These are phyloP conservation scores for Agonopterix alstromeriana DNA, from an alignment of 2,888 invertebrate species.

Conservation along the genomic window DNA sequence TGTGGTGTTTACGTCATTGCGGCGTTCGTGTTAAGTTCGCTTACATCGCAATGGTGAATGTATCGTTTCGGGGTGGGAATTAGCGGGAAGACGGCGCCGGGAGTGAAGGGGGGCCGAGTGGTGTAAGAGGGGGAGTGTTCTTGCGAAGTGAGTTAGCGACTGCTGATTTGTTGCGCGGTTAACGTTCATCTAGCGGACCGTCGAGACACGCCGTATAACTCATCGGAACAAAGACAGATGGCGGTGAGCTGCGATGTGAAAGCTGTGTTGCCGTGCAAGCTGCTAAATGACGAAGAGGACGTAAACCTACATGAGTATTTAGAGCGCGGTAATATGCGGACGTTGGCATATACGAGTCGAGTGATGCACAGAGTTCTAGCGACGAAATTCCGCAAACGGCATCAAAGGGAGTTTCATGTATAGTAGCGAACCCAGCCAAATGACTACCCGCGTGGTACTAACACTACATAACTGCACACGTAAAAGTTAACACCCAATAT, in stretches of 20 bases:
- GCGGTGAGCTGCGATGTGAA: conserved; percentile 21
- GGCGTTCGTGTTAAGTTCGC: conserved; percentile 45
- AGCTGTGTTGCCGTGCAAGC: conserved; percentile 15
- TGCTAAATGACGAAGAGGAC: conserved; percentile 2
- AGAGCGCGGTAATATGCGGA: not conserved
- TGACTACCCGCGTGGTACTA: too few relatives aligned
- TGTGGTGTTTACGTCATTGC: conserved; percentile 38
- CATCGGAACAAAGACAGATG: conserved; percentile 48
- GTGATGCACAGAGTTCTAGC: not conserved
- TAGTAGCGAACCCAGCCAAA: too few relatives aligned
- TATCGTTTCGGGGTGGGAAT: conserved; percentile 47
- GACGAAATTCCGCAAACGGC: not conserved
- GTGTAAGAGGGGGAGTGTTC: conserved; percentile 25
- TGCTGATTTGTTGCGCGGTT: conserved; percentile 64
- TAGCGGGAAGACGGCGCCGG: conserved; percentile 36
- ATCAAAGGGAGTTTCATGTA: too few relatives aligned
- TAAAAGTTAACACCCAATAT: too few relatives aligned
- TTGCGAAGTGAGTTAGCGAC: conserved; percentile 51
- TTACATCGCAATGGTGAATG: conserved; percentile 26
- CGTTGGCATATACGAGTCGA: not conserved
- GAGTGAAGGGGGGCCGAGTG: conserved; percentile 12
- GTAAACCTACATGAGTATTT: not conserved
- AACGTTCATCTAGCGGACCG: conserved; percentile 51
- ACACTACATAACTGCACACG: too few relatives aligned
- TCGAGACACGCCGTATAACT: conserved; percentile 43